Base-by-base conservation (phyloP, 2,113 vertebrate species). In the Hipposideros armiger region DNA sequence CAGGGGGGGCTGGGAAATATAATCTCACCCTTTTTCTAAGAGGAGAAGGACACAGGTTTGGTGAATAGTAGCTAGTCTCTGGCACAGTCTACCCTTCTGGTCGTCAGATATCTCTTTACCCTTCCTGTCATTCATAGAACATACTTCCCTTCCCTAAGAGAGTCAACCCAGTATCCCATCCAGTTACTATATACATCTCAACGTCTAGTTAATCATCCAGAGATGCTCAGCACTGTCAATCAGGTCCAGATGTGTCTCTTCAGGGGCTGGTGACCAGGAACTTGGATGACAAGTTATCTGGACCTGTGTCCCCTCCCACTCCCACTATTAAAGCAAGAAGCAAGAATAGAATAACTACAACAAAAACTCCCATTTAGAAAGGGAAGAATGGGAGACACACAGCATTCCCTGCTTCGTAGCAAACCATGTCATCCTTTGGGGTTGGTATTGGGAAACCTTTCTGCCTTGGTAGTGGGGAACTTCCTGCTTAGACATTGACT, bases 11-110 rank as follows among this genome's bases (percentile, higher is more conserved):
- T 89, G 60, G 60, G 24, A 74, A 95, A 72, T 56, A 17, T 45
- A 70, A 85, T 82, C 13, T 92, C 14, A 70, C 28, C 69, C 14
- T 70, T 0, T 89, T n/a, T 16, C 22, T 70, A 90, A 87, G 42
- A 83, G 66, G n/a, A 83, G 72, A 58, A 90, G n/a, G 19, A 80
- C 11, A n/a, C 22, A 90, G 42, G 24, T 76, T 95, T 95, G 58
- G 77, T 70, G 50, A 77, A 45, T 22, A 81, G 40, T 60, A 82
- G 58, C 45, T 66, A 72, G 9, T 73, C n/a, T 94, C 32, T 95
- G 69, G 16, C 14, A 91, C 11, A 22, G 30, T 82, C 69, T 52
- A 30, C 16, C 10, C 20, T 81, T 93, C 40, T 87, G 42, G 40
- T 90, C n/a, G 77, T 72, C 50, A 85, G 60, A 54, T 86, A 32